Evolutionary conservation across 2,888 invertebrate species (phyloP).

Genomic region (Keiferia lycopersicella): DNA sequence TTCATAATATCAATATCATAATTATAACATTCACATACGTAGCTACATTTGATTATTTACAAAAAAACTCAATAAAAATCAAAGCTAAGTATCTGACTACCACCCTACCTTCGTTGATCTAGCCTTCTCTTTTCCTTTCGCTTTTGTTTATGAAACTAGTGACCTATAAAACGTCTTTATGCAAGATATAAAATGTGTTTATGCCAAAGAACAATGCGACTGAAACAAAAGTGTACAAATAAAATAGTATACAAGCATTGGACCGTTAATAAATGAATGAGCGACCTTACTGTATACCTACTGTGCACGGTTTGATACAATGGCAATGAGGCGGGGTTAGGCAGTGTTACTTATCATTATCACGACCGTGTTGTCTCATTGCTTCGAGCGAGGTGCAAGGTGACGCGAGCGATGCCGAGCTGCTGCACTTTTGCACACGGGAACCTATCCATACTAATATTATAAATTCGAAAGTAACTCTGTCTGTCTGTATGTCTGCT

Average conservation of each 20-base stretch:
- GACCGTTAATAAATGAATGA: constrained; percentile 28
- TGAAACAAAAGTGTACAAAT: not conserved
- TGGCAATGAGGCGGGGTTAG: constrained; percentile 4
- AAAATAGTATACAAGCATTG: constrained; percentile 12
- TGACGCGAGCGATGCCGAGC: constrained; percentile 22
- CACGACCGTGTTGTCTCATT: constrained; percentile 22
- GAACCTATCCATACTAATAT: too few relatives aligned
- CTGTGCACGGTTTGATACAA: constrained; percentile 14
- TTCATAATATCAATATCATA: too few relatives aligned
- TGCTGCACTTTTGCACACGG: not conserved
- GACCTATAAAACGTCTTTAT: not conserved
- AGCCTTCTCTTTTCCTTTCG: constrained; percentile 1
- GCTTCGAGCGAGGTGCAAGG: constrained; percentile 24
- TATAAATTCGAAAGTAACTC: too few relatives aligned
- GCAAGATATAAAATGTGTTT: constrained; percentile 5
- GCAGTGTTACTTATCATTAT: constrained; percentile 20
- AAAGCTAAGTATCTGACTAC: not conserved
- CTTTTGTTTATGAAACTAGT: constrained; percentile 1
- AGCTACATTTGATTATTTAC: too few relatives aligned
- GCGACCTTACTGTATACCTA: constrained; percentile 26
- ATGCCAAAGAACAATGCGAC: not conserved
- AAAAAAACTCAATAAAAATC: too few relatives aligned
- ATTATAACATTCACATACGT: too few relatives aligned
- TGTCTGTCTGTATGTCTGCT: too few relatives aligned
- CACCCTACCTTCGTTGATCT: not conserved